A percentile compares a stretch with the other conserved stretches of the same genome.
Evolutionary conservation across 2,888 invertebrate species (phyloP).

Genomic region (Mesorhabditis spiculigera): DNA sequence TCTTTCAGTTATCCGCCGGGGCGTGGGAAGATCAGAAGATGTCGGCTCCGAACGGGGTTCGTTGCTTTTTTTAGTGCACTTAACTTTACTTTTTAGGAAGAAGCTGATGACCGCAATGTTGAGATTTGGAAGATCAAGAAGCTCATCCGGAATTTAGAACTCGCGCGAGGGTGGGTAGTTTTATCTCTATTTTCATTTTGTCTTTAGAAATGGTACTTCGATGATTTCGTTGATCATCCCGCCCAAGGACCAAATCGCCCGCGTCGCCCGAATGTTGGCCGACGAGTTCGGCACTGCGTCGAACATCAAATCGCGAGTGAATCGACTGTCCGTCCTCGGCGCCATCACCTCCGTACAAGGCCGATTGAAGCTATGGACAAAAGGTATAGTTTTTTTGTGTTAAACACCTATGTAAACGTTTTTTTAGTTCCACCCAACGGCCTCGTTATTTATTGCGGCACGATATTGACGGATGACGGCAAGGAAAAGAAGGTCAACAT

Average conservation of each 20-base stretch:
- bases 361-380: constrained; percentile 94
- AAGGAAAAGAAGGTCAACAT: constrained; percentile 99
- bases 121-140: constrained; percentile 99
- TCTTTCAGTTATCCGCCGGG: no score
- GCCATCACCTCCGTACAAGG: constrained; percentile 99
- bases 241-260: constrained; percentile 97
- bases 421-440: constrained; percentile 92
- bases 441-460: constrained; percentile 98
- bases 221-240: constrained; percentile 99
- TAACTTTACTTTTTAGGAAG: constrained; percentile 20
- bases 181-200: constrained; percentile 6
- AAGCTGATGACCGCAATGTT: constrained; percentile 85
- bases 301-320: constrained; percentile 97
- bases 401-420: not conserved
- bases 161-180: constrained; percentile 96
- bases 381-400: constrained; percentile 70
- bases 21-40: not conserved
- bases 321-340: constrained; percentile 94
- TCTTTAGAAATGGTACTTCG: constrained; percentile 90
- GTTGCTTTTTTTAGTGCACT: not conserved
- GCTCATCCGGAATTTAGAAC: constrained; percentile 97
- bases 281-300: constrained; percentile 99
- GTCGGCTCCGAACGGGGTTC: not conserved
- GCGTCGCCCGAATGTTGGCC: constrained; percentile 99
- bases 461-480: constrained; percentile 98